These are phyloP conservation scores for Brachyopa scutellaris DNA, from an alignment of 2,888 invertebrate genomes.

Conservation along the genomic window DNA sequence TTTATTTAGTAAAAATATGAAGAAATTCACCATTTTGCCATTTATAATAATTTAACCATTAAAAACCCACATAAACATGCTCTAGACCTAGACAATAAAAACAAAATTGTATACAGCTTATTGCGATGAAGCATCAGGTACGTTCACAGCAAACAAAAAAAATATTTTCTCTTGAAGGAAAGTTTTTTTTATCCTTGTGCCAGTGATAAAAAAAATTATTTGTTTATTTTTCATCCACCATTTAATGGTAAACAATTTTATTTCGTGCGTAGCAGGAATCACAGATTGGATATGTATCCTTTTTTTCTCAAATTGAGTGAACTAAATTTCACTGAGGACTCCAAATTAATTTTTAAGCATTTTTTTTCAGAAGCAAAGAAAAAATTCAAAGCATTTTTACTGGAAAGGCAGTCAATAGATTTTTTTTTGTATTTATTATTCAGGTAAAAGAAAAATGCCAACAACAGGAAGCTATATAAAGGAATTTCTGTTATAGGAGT, in stretches of 20 bases:
- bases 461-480: slow-evolving; percentile 3
- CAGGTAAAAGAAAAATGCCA: neutral
- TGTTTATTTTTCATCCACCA: no score
- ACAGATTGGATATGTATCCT: slow-evolving; percentile 4
- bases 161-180: neutral
- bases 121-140: slow-evolving; percentile 30
- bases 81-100: no score
- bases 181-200: neutral
- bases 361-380: neutral
- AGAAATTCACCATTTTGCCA: no score
- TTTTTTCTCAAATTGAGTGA: no score
- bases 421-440: neutral
- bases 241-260: neutral
- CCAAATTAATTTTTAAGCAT: neutral
- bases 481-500: neutral
- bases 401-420: neutral
- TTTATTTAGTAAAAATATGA: no score
- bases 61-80: no score
- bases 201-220: neutral
- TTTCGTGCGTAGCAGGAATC: neutral
- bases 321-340: neutral
- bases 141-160: no score
- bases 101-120: neutral
- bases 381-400: slow-evolving; percentile 2
- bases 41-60: no score